These are phyloP conservation scores for Orcinus orca DNA, from an alignment of 2,113 vertebrate species.

Conservation along the genomic window DNA sequence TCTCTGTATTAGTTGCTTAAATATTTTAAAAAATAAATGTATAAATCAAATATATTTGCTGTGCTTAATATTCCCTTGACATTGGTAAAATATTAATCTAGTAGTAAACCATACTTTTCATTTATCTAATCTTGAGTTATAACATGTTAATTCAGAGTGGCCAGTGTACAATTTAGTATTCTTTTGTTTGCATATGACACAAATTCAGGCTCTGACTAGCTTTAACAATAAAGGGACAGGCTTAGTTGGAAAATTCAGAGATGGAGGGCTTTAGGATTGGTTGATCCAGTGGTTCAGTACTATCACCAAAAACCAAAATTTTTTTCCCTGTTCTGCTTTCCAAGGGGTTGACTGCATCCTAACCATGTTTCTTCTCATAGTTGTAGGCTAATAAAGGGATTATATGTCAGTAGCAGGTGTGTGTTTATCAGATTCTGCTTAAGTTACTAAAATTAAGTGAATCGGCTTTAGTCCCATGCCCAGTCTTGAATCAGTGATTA, in stretches of 20 bases:
- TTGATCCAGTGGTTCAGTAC: neutral
- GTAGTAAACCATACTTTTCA: neutral
- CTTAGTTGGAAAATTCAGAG: neutral
- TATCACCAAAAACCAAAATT: neutral
- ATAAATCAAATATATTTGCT: neutral
- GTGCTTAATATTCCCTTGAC: neutral
- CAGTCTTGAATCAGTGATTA: neutral
- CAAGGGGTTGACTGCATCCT: neutral
- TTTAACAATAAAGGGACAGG: neutral
- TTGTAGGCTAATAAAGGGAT: neutral
- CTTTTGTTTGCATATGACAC: neutral
- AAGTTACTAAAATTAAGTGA: neutral
- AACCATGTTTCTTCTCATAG: neutral
- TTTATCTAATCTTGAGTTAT: constrained; percentile 1
- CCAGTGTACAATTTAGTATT: neutral
- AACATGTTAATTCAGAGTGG: neutral
- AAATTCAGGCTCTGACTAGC: neutral
- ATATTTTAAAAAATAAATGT: neutral
- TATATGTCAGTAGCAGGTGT: neutral
- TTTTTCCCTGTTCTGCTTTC: constrained; percentile 5
- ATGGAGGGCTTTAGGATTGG: neutral
- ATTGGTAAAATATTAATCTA: constrained; percentile 24
- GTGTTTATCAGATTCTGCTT: neutral
- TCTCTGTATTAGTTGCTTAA: neutral
- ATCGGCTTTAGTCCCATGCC: neutral